Evolutionary conservation across 1,140 invertebrate species (phyloP).

Genomic region (Brachionus sp.): DNA sequence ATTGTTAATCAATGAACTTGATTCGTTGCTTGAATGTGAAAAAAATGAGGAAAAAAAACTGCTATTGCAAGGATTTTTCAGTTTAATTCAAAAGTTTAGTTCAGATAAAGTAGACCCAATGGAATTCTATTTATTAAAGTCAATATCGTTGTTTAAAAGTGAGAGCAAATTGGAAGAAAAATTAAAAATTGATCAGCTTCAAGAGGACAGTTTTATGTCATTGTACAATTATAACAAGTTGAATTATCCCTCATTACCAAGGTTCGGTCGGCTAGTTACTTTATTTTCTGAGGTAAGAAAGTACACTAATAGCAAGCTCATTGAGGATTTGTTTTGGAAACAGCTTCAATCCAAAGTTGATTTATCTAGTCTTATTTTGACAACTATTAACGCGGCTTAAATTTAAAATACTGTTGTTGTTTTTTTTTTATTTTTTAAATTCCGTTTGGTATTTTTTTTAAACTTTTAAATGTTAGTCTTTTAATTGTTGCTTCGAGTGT

Average conservation of each 20-base stretch:
- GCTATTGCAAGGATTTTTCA: neutral
- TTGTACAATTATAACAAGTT: constrained; percentile 39
- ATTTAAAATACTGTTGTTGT: neutral
- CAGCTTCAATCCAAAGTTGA: constrained; percentile 7
- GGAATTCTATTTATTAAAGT: constrained; percentile 41
- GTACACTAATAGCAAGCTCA: neutral
- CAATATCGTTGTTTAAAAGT: constrained; percentile 33
- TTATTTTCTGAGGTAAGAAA: constrained; percentile 32
- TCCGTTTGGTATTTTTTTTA: constrained; percentile 8
- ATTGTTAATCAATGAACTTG: neutral
- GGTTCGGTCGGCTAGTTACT: constrained; percentile 4
- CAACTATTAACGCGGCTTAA: neutral
- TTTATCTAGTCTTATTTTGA: neutral
- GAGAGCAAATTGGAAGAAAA: neutral
- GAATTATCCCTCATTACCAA: neutral
- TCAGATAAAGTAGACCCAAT: constrained; percentile 34
- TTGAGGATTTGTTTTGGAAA: constrained; percentile 30
- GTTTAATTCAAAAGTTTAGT: constrained; percentile 11
- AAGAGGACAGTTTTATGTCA: constrained; percentile 38
- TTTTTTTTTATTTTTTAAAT: neutral
- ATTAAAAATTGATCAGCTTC: neutral
- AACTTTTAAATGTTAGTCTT: neutral
- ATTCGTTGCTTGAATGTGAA: neutral
- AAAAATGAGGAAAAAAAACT: neutral
- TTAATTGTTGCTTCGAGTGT: neutral